These are phyloP conservation scores for Sinelater perroti DNA, from an alignment of 2,888 invertebrate genomes.

Conservation along the genomic window DNA sequence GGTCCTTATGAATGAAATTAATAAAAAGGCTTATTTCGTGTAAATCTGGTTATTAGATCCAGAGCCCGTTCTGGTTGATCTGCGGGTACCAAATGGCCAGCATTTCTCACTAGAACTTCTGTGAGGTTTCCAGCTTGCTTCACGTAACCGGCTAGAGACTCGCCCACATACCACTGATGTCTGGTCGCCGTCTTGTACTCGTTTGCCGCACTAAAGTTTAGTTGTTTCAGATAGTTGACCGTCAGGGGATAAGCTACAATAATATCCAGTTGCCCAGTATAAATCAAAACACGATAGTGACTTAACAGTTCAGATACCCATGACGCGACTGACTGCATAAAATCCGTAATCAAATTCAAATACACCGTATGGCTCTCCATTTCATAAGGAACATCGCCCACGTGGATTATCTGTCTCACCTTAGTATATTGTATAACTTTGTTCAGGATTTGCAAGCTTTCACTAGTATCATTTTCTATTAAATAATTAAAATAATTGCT, in stretches of 20 bases:
- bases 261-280: conserved; percentile 89
- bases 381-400: conserved; percentile 80
- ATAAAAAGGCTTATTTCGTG: conserved; percentile 45
- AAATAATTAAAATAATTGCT: conserved; percentile 80
- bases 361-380: conserved; percentile 68
- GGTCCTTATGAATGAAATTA: too few species aligned
- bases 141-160: conserved; percentile 76
- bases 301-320: conserved; percentile 74
- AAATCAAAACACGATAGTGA: conserved; percentile 76
- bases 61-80: conserved; percentile 80
- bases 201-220: conserved; percentile 71
- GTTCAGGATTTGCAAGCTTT: too few species aligned
- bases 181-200: conserved; percentile 71
- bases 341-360: conserved; percentile 76
- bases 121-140: conserved; percentile 73
- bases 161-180: conserved; percentile 72
- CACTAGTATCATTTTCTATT: conserved; percentile 70
- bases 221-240: conserved; percentile 73
- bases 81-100: conserved; percentile 83
- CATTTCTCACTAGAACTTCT: conserved; percentile 77
- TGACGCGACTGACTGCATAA: conserved; percentile 82
- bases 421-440: conserved; percentile 70
- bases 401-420: conserved; percentile 90
- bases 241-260: conserved; percentile 87
- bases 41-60: conserved; percentile 73